Percentiles rank a stretch among this genome's conserved stretches.
phyloP scores from a whole-genome alignment of 2,113 vertebrate species.

The Suricata suricatta region DNA sequence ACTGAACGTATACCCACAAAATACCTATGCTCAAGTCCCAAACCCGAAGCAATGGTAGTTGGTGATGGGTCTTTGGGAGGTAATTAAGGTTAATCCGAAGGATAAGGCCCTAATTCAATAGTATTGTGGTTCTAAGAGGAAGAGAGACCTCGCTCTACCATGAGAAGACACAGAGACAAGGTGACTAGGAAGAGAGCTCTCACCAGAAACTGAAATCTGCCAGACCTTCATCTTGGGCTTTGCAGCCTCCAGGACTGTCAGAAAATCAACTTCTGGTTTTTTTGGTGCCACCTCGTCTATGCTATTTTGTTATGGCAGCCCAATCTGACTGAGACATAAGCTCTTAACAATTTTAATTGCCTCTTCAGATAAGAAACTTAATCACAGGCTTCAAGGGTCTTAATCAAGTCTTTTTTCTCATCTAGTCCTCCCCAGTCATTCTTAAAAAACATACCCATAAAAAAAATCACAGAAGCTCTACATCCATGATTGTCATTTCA shows the following conservation, averaged over 20 bases:
- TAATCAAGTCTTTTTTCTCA: conserved; percentile 5
- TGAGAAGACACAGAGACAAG: neutral
- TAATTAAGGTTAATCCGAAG: neutral
- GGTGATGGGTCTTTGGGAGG: neutral
- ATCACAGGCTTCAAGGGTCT: neutral
- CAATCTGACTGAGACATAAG: neutral
- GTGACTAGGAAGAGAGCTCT: neutral
- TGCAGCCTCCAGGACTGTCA: neutral
- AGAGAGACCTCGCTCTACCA: neutral
- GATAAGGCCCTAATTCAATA: neutral
- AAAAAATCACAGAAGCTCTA: neutral
- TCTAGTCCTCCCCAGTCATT: neutral
- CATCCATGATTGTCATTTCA: conserved; percentile 24
- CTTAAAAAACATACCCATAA: neutral
- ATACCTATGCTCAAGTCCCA: neutral
- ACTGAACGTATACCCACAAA: neutral
- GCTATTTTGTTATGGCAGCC: neutral
- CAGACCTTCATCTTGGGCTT: neutral
- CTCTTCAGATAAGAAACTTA: conserved; percentile 33
- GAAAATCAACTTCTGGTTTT: neutral
- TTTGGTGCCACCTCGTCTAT: neutral
- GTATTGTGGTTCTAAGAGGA: neutral
- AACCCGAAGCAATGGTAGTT: neutral
- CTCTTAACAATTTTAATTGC: neutral
- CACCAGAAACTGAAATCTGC: neutral